Evolutionary conservation across 2,797 vertebrate genomes (phyloP).

Genomic region (Pseudochaenichthys georgianus): DNA sequence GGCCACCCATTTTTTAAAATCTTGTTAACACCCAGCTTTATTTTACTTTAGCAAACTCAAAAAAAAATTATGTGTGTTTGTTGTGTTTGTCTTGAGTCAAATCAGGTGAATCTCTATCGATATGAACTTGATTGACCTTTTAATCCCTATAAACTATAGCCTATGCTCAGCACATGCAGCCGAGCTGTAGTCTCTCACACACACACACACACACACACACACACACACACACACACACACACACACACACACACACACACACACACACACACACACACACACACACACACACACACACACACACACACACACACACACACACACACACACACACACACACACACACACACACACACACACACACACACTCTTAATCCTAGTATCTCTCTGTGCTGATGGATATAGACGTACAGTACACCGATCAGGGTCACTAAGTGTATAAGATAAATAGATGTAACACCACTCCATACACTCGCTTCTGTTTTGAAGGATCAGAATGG

Average conservation of each 20-base stretch:
- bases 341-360: conserved; percentile 16
- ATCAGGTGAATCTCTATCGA: conserved; percentile 43
- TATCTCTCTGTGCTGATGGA: conserved; percentile 51
- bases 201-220: conserved; percentile 42
- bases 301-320: conserved; percentile 34
- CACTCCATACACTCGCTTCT: conserved; percentile 22
- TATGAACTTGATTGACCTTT: conserved; percentile 57
- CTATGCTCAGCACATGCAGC: conserved; percentile 34
- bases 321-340: conserved; percentile 36
- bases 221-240: conserved; percentile 39
- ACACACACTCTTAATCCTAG: conserved; percentile 55
- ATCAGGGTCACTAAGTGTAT: conserved; percentile 46
- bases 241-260: conserved; percentile 15
- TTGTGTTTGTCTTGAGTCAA: conserved; percentile 31
- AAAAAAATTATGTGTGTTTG: conserved; percentile 18
- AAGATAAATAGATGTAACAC: conserved; percentile 24
- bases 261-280: conserved; percentile 36
- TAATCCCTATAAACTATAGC: conserved; percentile 64
- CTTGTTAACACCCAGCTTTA: background rate
- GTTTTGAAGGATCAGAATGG: conserved; percentile 31
- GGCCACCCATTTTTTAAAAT: background rate
- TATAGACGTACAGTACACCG: conserved; percentile 34
- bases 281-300: conserved; percentile 16
- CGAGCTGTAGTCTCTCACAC: background rate
- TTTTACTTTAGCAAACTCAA: conserved; percentile 4